Evolutionary conservation across 2,113 vertebrate species (phyloP), one percentile per base, ranked within the genome.

Genomic region (Loxodonta africana): DNA sequence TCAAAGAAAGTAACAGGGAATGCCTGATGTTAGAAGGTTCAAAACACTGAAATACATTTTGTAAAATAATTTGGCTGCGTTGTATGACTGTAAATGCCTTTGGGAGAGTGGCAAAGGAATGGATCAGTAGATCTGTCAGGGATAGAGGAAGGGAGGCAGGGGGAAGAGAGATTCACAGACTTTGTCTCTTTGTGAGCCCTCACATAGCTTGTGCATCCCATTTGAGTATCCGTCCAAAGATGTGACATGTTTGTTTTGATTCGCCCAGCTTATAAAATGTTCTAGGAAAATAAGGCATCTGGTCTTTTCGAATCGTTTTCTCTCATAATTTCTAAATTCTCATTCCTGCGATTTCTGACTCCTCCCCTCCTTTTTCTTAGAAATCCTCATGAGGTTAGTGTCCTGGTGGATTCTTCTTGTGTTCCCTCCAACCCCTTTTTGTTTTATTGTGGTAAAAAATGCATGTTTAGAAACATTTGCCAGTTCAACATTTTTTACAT

Each of bases 241-340:
- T 18, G 8, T 20, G 90, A 62, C 88, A 2, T 60, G 62, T 76
- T 94, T 88, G 26, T 86, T 97, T 91, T 81, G 74, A 92, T 90
- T 93, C 95, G 41, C 80, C 78, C 65, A 77, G 37, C 30, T 94
- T 83, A 80, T 53, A 57, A 51, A 73, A 67, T 78, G 20, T 80
- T 62, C 44, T 87, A 48, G 12, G 91, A 57, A 74, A 95, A 74
- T 62, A 91, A 48, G 28, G 23, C 78, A 37, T 91, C 76, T 95
- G 37, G 57, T 83, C 28, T 90, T 73, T 94, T 88, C 57, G 28
- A 78, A 71, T 65, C 3, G n/a, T 91, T 94, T 67, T 86, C 69
- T 74, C 25, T 85, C 41, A 48, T 85, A 37, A 48, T 91, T 86
- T 90, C 67, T 85, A 83, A 48, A 86, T 94, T 96, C 60, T 84